Evolutionary conservation across 2,888 invertebrate species (phyloP), one percentile per base, ranked within the genome.

Genomic region (Dastarcus helophoroides): DNA sequence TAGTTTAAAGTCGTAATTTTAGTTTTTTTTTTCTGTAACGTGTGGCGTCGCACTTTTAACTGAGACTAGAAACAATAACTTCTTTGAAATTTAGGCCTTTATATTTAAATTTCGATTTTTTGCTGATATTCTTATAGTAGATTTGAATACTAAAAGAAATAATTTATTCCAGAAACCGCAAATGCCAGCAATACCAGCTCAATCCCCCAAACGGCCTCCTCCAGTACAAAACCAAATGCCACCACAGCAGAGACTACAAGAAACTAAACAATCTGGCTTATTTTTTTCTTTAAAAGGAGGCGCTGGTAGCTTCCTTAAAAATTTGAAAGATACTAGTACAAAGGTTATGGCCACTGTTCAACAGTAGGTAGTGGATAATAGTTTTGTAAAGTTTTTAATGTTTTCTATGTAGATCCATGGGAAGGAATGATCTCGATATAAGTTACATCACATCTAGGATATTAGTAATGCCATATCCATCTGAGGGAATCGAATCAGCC

Each of bases 321-420:
- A 93, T 54, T 65, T 97, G 14, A 93, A 91, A 59, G 95, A 95
- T 53, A 94, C 93, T 0, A 91, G 94, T 11, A 82, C 81, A 19
- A 94, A 93, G 68, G 91, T 97, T 22, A 93, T 95, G 80, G 90
- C 94, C 58, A 88, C 91, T 19, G 88, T 95, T 41, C 90, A 90
- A 58, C 88, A 89, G 73, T 80, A 56, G 72, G 76, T 71, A 16
- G 17, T 17, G 56, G 72, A 76, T 71, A 16, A 21, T 17, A 19
- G 8, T 22, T 22, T 27, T 9, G 12, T 8, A 11, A 2, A 9
- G 3, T 9, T 31, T 22, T 14, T n/a, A 13, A 3, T 14, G 6
- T 21, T 6, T 12, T 30, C 31, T 38, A 66, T 65, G 16, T 60
- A 79, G 78, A 53, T 79, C 81, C 25, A 89, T 90, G 61, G 83